A percentile compares a stretch with the other conserved stretches of the same genome.
These are phyloP conservation scores for Papilio demoleus DNA, from an alignment of 2,888 invertebrate species.

Conservation along the genomic window DNA sequence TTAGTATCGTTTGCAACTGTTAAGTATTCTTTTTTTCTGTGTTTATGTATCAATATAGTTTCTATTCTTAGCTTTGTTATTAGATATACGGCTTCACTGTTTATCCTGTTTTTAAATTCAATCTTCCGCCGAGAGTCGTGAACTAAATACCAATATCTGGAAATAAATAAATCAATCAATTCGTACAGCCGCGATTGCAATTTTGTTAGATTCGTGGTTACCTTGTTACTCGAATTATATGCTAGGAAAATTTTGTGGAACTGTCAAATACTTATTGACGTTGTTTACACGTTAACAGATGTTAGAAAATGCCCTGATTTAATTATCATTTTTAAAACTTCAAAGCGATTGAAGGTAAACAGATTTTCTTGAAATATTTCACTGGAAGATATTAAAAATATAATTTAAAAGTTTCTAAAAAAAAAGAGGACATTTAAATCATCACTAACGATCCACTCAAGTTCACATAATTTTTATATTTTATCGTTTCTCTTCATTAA, in stretches of 20 bases:
- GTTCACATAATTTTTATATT: neutral
- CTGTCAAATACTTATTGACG: constrained; percentile 7
- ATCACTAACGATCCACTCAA: neutral
- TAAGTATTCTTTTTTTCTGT: too few species aligned
- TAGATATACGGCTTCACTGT: neutral
- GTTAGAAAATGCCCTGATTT: neutral
- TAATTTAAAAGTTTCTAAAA: neutral
- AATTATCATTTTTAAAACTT: constrained; percentile 5
- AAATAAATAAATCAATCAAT: constrained; percentile 31
- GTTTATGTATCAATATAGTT: neutral
- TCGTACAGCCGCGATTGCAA: constrained; percentile 20
- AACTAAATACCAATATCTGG: constrained; percentile 6
- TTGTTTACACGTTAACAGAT: constrained; percentile 13
- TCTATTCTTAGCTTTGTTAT: neutral
- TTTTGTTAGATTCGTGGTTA: constrained; percentile 25
- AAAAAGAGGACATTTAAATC: neutral
- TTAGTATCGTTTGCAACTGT: too few species aligned
- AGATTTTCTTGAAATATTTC: too few species aligned
- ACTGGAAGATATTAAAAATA: too few species aligned
- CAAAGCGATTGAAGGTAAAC: neutral
- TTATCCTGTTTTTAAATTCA: neutral
- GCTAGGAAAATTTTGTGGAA: neutral
- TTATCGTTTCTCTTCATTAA: neutral
- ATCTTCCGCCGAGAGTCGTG: neutral
- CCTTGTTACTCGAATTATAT: constrained; percentile 6